Evolutionary conservation across 2,797 vertebrate genomes (phyloP), one percentile per base, ranked within the genome.

Genomic region (Monodelphis domestica): DNA sequence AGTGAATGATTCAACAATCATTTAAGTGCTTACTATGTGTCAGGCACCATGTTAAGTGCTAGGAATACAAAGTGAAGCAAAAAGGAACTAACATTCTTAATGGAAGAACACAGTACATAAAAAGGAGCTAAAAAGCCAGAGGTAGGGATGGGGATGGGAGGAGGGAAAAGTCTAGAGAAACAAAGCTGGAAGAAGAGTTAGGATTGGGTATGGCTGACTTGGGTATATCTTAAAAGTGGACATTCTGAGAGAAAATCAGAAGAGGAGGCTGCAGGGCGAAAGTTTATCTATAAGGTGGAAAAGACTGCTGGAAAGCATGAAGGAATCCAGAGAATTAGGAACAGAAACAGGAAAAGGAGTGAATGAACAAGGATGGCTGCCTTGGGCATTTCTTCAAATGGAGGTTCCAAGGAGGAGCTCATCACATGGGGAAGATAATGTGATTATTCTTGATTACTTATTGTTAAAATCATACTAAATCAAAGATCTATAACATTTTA

Each of bases 191-290:
- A 70, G 12, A 70, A 10, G 59, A 70, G 5, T 17, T 70, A 17
- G 15, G 59, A 70, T 5, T 70, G n/a, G 21, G 4, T 70, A 7
- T n/a, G 15, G 1, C 59, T 70, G 33, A n/a, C n/a, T 21, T 38
- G 5, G 59, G 33, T 70, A 7, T 12, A 70, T 70, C n/a, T 70
- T 70, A n/a, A 70, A 63, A n/a, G 59, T 38, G n/a, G 33, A n/a
- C n/a, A 59, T 38, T 70, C 57, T 70, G 15, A 2, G 33, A 70
- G 59, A 70, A 38, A n/a, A 70, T 38, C 17, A 38, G 15, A 70
- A 59, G 1, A n/a, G 12, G 4, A 17, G 59, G 15, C 6, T 7
- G 0, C 14, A 70, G 5, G n/a, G 5, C 14, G 0, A 70, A 15
- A 38, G 59, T 33, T n/a, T 5, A 70, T 38, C 59, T 70, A n/a